Evolutionary conservation across 2,113 vertebrate genomes (phyloP).

Genomic region (Macrotis lagotis): DNA sequence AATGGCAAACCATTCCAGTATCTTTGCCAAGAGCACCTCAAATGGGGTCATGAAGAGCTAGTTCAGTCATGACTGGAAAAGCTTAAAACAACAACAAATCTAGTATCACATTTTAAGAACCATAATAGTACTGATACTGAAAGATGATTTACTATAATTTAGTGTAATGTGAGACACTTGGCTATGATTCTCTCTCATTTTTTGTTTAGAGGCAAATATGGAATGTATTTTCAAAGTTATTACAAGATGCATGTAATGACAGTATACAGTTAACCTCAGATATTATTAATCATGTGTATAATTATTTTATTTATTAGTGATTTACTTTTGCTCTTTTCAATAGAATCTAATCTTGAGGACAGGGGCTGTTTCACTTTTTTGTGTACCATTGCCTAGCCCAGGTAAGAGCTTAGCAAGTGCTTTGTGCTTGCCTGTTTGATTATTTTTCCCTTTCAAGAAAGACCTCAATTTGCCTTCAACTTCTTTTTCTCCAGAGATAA

Average conservation of each 20-base stretch:
- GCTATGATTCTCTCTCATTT: neutral
- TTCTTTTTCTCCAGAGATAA: neutral
- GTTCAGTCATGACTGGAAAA: neutral
- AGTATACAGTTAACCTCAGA: neutral
- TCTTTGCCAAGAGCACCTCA: neutral
- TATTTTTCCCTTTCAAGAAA: neutral
- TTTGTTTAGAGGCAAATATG: neutral
- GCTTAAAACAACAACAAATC: neutral
- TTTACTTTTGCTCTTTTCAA: neutral
- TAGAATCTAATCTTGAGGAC: neutral
- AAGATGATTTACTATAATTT: neutral
- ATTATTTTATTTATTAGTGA: neutral
- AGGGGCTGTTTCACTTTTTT: neutral
- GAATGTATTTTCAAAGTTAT: neutral
- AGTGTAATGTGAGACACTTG: neutral
- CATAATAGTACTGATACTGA: neutral
- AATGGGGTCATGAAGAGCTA: neutral
- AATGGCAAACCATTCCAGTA: neutral
- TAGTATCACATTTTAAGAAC: neutral
- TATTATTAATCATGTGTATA: neutral
- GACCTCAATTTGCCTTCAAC: neutral
- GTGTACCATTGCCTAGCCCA: neutral
- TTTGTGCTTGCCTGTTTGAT: neutral
- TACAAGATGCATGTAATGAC: neutral
- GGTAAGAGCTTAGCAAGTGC: neutral